Evolutionary conservation across 2,888 invertebrate species (phyloP).

Genomic region (Polia nebulosa): DNA sequence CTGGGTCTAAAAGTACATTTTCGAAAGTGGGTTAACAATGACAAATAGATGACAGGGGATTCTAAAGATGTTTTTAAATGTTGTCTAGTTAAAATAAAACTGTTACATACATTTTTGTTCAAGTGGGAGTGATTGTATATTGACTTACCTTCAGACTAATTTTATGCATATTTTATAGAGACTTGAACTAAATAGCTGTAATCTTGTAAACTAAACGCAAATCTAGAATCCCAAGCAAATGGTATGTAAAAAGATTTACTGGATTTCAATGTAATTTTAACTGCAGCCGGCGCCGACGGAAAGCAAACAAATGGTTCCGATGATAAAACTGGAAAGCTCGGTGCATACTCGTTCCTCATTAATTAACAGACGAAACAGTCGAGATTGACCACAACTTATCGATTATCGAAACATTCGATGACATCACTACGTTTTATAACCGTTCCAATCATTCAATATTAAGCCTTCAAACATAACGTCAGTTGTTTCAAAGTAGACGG

Average conservation of each 20-base stretch:
- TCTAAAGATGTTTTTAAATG: slow-evolving; percentile 69
- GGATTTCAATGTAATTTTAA: slow-evolving; percentile 31
- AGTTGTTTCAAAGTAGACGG: slow-evolving; percentile 67
- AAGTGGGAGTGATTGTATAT: slow-evolving; percentile 51
- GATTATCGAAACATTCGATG: slow-evolving; percentile 67
- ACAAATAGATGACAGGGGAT: slow-evolving; percentile 76
- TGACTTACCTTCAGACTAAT: slow-evolving; percentile 45
- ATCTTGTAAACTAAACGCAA: slow-evolving; percentile 26
- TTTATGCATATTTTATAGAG: slow-evolving; percentile 32
- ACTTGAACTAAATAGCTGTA: slow-evolving; percentile 22
- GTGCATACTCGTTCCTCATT: slow-evolving; percentile 56
- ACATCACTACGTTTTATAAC: slow-evolving; percentile 71
- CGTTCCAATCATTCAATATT: slow-evolving; percentile 58
- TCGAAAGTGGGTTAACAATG: slow-evolving; percentile 80
- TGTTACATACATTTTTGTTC: slow-evolving; percentile 48
- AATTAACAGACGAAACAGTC: slow-evolving; percentile 60
- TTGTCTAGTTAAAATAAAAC: slow-evolving; percentile 56
- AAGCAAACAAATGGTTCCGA: slow-evolving; percentile 52
- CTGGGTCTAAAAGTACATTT: slow-evolving; percentile 68
- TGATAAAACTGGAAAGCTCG: slow-evolving; percentile 52
- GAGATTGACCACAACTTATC: slow-evolving; percentile 54
- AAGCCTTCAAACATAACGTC: slow-evolving; percentile 69
- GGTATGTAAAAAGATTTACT: slow-evolving; percentile 31
- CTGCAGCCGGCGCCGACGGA: slow-evolving; percentile 26
- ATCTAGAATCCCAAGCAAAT: slow-evolving; percentile 34